A percentile compares a stretch with the other conserved stretches of the same genome.
Evolutionary conservation across 2,113 vertebrate species (phyloP).

Genomic region (Illadopsis cleaveri): DNA sequence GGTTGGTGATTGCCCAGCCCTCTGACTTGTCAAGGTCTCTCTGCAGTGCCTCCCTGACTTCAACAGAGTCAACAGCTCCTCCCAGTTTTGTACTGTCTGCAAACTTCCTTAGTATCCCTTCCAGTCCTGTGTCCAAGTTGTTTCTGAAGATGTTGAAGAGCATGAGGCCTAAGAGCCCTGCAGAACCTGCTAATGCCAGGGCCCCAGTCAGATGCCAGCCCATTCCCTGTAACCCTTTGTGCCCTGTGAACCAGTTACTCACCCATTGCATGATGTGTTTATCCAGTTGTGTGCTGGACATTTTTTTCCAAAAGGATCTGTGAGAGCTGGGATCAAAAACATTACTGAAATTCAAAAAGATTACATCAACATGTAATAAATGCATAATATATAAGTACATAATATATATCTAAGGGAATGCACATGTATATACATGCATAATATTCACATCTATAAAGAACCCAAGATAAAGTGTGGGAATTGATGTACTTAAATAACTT

Average conservation of each 20-base stretch:
- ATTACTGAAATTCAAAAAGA: background rate
- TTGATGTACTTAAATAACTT: background rate
- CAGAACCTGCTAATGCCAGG: background rate
- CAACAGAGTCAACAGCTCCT: background rate
- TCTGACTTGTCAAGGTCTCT: rapidly evolving
- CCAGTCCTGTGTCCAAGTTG: background rate
- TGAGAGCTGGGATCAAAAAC: background rate
- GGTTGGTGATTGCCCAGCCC: background rate
- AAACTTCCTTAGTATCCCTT: background rate
- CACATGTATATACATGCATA: background rate
- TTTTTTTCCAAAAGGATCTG: background rate
- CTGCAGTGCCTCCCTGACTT: background rate
- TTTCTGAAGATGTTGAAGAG: background rate
- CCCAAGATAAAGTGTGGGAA: background rate
- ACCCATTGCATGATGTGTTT: background rate
- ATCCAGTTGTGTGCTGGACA: background rate
- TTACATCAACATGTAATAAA: background rate
- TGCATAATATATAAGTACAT: background rate
- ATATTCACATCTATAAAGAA: background rate
- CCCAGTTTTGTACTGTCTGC: background rate
- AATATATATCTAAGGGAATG: background rate
- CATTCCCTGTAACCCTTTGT: background rate
- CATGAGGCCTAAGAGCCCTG: rapidly evolving
- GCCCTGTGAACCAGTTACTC: rapidly evolving
- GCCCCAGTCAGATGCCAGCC: background rate